Evolutionary conservation across 2,797 vertebrate species (phyloP), one percentile per base, ranked within the genome.

Genomic region (Nyctalus aviator): DNA sequence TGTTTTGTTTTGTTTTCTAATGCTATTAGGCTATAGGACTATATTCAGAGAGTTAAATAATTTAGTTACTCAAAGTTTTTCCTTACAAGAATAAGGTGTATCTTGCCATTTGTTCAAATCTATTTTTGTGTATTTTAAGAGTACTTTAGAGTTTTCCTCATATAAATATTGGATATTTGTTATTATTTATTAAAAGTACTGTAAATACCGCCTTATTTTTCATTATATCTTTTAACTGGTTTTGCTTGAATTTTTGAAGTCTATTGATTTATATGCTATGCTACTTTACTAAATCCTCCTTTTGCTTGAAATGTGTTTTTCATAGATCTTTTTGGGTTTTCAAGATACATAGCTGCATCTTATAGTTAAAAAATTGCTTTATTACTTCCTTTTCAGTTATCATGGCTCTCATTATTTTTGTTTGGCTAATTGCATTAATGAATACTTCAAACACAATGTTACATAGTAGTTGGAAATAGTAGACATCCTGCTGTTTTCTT

Each of bases 241-340:
- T 88, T 90, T 79, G 21, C 55, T 93, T 69, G 1, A 25, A 27
- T 55, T 72, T 91, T 81, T 53, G 4, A 91, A 88, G 41, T 71
- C 6, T 57, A 68, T 25, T 32, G 18, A 48, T 75, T 78, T 87
- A 41, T 79, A 62, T 64, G 48, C 20, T 9, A 23, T 57, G 11
- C 20, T 83, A 68, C 20, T 85, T 75, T 46, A 76, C 30, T 86
- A 68, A 66, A 79, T 90, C 95, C 9, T 72, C 35, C 73, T 76
- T 69, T 84, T 92, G 23, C 23, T 93, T n/a, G 12, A n/a, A 48
- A 14, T 23, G 0, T 2, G 25, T 73, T 82, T 84, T 79, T 15
- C 55, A 57, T 50, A 87, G n/a, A 57, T 50, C n/a, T 50, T 32
- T 44, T 46, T 66, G 32, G 3, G 18, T 53, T 55, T 84, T 53